Evolutionary conservation across 2,888 invertebrate species (phyloP), one percentile per base, ranked within the genome.

Genomic region (Suillia variegata): DNA sequence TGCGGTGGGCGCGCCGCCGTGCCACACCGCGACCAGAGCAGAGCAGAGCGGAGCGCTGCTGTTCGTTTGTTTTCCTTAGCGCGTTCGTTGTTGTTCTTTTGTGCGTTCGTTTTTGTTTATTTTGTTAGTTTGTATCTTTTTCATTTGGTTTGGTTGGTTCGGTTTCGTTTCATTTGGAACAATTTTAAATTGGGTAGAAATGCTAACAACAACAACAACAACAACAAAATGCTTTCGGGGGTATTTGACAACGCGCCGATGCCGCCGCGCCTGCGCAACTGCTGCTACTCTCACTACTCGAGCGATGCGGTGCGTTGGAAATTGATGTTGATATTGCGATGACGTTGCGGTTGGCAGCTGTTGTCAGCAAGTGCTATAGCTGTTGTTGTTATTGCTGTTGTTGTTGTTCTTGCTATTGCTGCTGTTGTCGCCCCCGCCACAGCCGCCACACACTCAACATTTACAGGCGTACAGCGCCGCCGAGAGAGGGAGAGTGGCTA

Each of bases 341-440:
- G 80, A 77, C 79, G 71, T 75, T 77, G 79, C 70, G 69, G 68
- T 77, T 75, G 78, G 79, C 77, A 78, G 77, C 79, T 79, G 75
- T 73, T 73, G 72, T 72, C 75, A 68, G 64, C 63, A 66, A 66
- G 67, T 64, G 66, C 61, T 45, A 52, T 38, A 31, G 31, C 12
- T 31, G 31, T 31, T 31, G 31, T 31, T 31, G 31, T 31, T 31
- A 12, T 31, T 31, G 31, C 12, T 31, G 31, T 31, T 31, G 31
- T 31, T 31, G 31, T 31, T 31, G 31, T 31, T 31, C n/a, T n/a
- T n/a, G n/a, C n/a, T n/a, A n/a, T n/a, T n/a, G n/a, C n/a, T n/a
- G n/a, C n/a, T n/a, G n/a, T n/a, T n/a, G n/a, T n/a, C n/a, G n/a
- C n/a, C n/a, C n/a, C n/a, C n/a, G n/a, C n/a, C n/a, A n/a, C n/a